These are phyloP conservation scores for Eristalis pertinax DNA, from an alignment of 2,888 invertebrate species.

Conservation along the genomic window DNA sequence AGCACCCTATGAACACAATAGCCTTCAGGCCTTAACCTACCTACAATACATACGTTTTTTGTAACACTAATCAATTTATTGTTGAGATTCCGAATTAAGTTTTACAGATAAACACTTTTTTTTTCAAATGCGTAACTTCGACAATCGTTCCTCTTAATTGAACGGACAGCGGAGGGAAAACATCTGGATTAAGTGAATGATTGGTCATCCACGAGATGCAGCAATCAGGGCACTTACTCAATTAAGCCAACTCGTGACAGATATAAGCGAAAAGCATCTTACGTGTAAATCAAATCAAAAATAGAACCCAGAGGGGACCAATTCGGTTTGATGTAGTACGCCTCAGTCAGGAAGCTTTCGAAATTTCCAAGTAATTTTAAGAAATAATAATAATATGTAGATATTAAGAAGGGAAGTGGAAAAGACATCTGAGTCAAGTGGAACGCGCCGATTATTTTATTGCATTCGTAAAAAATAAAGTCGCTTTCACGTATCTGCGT, in stretches of 20 bases:
- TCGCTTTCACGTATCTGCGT: no score
- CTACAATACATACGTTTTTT: no score
- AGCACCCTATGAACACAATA: background rate
- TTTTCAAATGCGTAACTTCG: conserved; percentile 22
- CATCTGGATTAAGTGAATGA: conserved; percentile 55
- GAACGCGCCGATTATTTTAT: no score
- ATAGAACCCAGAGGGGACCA: background rate
- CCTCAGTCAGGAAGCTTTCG: no score
- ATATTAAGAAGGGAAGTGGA: no score
- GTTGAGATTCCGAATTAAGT: background rate
- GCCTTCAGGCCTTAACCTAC: background rate
- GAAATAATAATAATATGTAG: no score
- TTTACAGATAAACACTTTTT: background rate
- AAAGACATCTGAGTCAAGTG: no score
- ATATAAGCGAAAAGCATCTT: conserved; percentile 38
- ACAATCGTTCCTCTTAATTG: conserved; percentile 42
- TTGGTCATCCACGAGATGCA: conserved; percentile 35
- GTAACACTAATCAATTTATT: background rate
- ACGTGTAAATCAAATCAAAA: background rate
- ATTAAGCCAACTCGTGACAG: conserved; percentile 28
- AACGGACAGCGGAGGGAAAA: conserved; percentile 34
- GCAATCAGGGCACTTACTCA: conserved; percentile 40
- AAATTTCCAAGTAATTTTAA: no score
- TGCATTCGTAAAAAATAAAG: no score
- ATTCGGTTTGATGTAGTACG: background rate